A percentile compares a stretch with the other conserved stretches of the same genome.
Conservation (phyloP, 2,888 invertebrate genomes). For the Caradrina kadenii region DNA sequence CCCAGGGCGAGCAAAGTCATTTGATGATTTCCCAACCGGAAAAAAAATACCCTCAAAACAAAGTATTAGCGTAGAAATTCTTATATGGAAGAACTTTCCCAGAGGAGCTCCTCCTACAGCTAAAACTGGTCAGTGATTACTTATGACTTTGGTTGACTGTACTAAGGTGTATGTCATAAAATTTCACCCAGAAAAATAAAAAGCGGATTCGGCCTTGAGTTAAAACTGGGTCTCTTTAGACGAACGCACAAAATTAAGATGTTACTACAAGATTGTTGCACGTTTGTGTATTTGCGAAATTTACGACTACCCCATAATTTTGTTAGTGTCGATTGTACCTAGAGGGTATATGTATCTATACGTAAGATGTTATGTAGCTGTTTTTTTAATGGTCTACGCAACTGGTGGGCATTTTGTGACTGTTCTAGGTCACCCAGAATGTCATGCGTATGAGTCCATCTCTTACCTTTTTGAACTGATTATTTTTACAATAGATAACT, state of each 20-base stretch:
- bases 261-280: slow-evolving; percentile 28
- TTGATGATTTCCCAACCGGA: too few relatives aligned
- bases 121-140: neutral
- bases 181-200: slow-evolving; percentile 24
- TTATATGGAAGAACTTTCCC: neutral
- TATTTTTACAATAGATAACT: too few relatives aligned
- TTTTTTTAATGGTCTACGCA: neutral
- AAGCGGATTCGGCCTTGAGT: slow-evolving; percentile 36
- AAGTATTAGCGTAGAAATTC: too few relatives aligned
- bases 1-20: too few relatives aligned
- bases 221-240: slow-evolving; percentile 38
- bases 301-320: slow-evolving; percentile 18
- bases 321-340: neutral
- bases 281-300: slow-evolving; percentile 27
- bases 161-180: neutral
- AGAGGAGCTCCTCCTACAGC: neutral
- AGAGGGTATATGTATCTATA: slow-evolving; percentile 2
- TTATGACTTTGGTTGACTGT: slow-evolving; percentile 1
- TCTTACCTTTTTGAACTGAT: neutral
- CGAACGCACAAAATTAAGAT: slow-evolving; percentile 44
- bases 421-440: neutral
- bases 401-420: neutral
- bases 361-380: slow-evolving; percentile 8
- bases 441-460: neutral
- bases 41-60: too few relatives aligned